Evolutionary conservation across 1,140 invertebrate genomes (phyloP).

Genomic region (Monochamus saltuarius): DNA sequence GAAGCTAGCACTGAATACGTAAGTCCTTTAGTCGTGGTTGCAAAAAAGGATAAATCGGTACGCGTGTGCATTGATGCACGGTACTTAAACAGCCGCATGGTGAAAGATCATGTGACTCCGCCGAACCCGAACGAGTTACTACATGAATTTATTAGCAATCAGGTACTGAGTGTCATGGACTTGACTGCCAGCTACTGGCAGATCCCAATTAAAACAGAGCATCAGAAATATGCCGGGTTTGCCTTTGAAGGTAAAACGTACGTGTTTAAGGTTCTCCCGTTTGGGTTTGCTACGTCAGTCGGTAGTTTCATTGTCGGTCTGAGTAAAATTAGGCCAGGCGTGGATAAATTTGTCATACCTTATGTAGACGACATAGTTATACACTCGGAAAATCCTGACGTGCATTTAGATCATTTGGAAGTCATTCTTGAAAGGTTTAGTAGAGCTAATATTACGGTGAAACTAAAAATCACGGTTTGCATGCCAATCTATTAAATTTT

Average conservation of each 20-base stretch:
- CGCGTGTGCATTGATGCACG: slow-evolving; percentile 2
- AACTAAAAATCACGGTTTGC: slow-evolving; percentile 53
- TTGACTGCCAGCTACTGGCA: too few species aligned
- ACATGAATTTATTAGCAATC: too few species aligned
- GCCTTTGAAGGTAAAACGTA: too few species aligned
- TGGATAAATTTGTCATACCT: neutral
- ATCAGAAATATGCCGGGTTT: too few species aligned
- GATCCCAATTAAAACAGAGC: too few species aligned
- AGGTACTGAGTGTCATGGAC: too few species aligned
- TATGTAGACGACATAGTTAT: slow-evolving; percentile 54
- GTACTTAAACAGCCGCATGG: too few species aligned
- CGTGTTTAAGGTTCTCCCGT: too few species aligned
- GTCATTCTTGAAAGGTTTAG: slow-evolving; percentile 47
- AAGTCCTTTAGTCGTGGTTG: neutral
- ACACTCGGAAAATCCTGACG: slow-evolving; percentile 46
- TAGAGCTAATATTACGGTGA: slow-evolving; percentile 52
- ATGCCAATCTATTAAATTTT: slow-evolving; percentile 45
- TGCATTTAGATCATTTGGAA: slow-evolving; percentile 51
- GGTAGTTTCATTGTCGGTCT: slow-evolving; percentile 1
- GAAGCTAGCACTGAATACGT: neutral
- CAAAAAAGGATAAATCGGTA: neutral
- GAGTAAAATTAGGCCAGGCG: neutral
- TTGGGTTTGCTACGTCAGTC: too few species aligned
- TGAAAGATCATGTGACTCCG: too few species aligned
- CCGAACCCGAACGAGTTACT: too few species aligned